Conservation (phyloP, 2,888 invertebrate species). For the Phortica okadai region DNA sequence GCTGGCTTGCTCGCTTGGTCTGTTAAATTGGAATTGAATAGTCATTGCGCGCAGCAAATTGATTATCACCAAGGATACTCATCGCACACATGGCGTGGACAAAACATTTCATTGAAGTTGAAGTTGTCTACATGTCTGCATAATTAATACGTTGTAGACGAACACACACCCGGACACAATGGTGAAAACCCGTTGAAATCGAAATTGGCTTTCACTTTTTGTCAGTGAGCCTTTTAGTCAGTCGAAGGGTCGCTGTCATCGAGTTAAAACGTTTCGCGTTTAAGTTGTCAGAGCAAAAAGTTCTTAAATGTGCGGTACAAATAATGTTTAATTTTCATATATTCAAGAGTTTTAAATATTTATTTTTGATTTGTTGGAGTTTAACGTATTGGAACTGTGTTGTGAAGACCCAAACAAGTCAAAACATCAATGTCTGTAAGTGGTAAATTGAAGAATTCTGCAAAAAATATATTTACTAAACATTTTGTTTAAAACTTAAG, state of each 20-base stretch:
- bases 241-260: conserved; percentile 52
- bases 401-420: conserved; percentile 79
- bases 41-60: conserved; percentile 48
- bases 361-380: conserved; percentile 48
- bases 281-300: conserved; percentile 44
- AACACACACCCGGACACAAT: neutral
- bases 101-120: conserved; percentile 16
- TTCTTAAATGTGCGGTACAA: neutral
- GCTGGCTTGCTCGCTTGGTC: neutral
- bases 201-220: conserved; percentile 39
- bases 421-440: conserved; percentile 86
- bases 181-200: conserved; percentile 37
- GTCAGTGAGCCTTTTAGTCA: conserved; percentile 37
- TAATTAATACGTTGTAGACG: conserved; percentile 14
- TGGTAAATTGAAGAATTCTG: conserved; percentile 13
- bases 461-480: too few relatives aligned
- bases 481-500: too few relatives aligned
- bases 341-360: conserved; percentile 41
- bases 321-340: conserved; percentile 41
- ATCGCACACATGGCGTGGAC: conserved; percentile 53
- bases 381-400: neutral
- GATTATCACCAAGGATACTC: conserved; percentile 68
- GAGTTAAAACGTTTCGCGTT: neutral
- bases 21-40: neutral
- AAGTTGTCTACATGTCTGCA: neutral